Evolutionary conservation across 2,888 invertebrate species (phyloP), one percentile per base, ranked within the genome.

Genomic region (Doris montereyensis): DNA sequence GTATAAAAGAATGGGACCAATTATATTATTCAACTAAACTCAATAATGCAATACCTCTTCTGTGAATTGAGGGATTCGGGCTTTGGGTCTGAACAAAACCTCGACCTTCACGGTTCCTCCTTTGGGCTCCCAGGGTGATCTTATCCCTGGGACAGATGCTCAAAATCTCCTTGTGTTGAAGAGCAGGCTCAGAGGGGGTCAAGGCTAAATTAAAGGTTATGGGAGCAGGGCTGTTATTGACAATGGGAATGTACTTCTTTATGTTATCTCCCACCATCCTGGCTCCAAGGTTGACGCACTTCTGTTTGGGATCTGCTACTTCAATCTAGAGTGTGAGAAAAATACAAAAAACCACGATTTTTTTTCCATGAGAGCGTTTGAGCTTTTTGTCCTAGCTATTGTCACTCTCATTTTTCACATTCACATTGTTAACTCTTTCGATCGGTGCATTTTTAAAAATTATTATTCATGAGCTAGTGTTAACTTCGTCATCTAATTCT

Each of bases 211-310:
- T 87, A 81, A 91, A 90, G 17, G 87, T 88, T 77, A 91, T 87
- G 2, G 89, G 85, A 3, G 91, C 90, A 5, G 88, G 89, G 77
- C 90, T 91, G 83, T 89, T 88, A 86, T 91, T 91, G 28, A 90
- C 85, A n/a, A 91, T 88, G 0, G 91, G 89, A 30, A 91, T 84
- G 24, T 85, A 81, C 82, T 87, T 89, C 84, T 86, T 89, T 5
- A 88, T 86, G 13, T 84, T 84, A 73, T 91, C 90, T 21, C 88
- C 89, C n/a, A 90, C 87, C 28, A 88, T 83, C 34, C 87, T 83
- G 1, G 90, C 86, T 60, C 91, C 92, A 30, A 91, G 83, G 83
- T 90, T 90, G 13, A 91, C 84, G 52, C 88, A 85, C 83, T 90
- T 91, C 73, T 90, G 86, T 52, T 86, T 87, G 0, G 89, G 87